Evolutionary conservation across 2,113 vertebrate species (phyloP).

Genomic region (Sciurus niger): DNA sequence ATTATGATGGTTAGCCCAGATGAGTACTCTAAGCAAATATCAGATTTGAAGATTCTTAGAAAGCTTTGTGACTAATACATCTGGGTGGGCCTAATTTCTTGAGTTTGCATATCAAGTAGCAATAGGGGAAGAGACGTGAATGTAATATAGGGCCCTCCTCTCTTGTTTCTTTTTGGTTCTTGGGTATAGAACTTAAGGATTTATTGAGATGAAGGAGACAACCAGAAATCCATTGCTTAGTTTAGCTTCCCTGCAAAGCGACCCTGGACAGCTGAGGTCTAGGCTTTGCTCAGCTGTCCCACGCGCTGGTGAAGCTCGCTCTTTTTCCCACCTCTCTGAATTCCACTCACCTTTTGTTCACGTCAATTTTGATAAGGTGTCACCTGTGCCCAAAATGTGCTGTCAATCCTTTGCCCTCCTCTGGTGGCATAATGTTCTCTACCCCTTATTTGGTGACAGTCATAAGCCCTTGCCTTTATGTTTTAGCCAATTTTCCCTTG

Average conservation of each 20-base stretch:
- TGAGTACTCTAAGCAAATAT: neutral
- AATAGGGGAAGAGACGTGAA: neutral
- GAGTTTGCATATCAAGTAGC: neutral
- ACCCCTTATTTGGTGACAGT: neutral
- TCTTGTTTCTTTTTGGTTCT: constrained; percentile 24
- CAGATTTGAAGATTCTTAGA: constrained; percentile 9
- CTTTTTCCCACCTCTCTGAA: neutral
- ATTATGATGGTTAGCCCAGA: neutral
- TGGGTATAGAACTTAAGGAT: neutral
- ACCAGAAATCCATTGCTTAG: neutral
- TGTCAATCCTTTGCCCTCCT: neutral
- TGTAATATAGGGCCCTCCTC: neutral
- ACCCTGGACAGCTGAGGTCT: neutral
- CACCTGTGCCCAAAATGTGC: neutral
- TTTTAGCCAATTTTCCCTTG: neutral
- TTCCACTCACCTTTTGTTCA: neutral
- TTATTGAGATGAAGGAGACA: neutral
- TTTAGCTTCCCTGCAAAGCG: constrained; percentile 15
- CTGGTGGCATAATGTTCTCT: neutral
- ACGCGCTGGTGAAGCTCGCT: rapidly evolving
- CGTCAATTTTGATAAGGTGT: neutral
- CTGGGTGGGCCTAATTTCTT: neutral
- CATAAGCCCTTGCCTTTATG: neutral
- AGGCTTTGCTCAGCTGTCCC: neutral
- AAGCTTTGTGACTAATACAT: neutral